These are phyloP conservation scores for Phrynosoma blainvillii DNA, from an alignment of 2,113 vertebrate species.

Conservation along the genomic window DNA sequence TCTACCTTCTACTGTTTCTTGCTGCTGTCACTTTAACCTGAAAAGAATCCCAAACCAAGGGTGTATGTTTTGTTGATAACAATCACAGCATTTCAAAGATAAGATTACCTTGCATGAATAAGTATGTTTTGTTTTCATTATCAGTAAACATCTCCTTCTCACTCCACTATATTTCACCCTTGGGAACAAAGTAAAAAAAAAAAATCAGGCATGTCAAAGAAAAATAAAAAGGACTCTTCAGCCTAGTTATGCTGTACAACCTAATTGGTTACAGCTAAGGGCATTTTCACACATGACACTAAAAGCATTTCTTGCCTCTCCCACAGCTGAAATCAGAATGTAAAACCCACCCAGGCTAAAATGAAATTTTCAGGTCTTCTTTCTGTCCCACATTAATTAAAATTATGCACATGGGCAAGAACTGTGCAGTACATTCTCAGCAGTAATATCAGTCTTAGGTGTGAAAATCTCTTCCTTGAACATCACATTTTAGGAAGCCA, in stretches of 20 bases:
- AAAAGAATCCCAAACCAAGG: constrained; percentile 46
- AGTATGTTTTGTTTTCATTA: constrained; percentile 69
- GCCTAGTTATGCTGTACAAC: constrained; percentile 38
- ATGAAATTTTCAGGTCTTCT: not conserved
- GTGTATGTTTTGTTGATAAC: constrained; percentile 53
- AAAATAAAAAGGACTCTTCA: constrained; percentile 53
- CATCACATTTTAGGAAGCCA: not conserved
- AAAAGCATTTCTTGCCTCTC: not conserved
- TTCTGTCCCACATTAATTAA: not conserved
- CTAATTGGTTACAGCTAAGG: constrained; percentile 14
- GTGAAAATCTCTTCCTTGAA: not conserved
- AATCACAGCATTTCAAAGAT: constrained; percentile 44
- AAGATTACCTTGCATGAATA: constrained; percentile 65
- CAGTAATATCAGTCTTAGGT: not conserved
- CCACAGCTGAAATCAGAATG: not conserved
- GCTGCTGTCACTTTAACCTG: constrained; percentile 37
- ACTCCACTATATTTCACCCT: constrained; percentile 55
- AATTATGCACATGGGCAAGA: not conserved
- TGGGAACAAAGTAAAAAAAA: constrained; percentile 39
- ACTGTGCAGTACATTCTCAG: not conserved
- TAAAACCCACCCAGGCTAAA: not conserved
- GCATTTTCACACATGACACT: constrained; percentile 25
- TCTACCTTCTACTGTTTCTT: not conserved
- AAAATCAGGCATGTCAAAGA: constrained; percentile 56
- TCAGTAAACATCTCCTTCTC: constrained; percentile 67